Evolutionary conservation across 2,113 vertebrate species (phyloP), one percentile per base, ranked within the genome.

Genomic region (Macroglossus sobrinus): DNA sequence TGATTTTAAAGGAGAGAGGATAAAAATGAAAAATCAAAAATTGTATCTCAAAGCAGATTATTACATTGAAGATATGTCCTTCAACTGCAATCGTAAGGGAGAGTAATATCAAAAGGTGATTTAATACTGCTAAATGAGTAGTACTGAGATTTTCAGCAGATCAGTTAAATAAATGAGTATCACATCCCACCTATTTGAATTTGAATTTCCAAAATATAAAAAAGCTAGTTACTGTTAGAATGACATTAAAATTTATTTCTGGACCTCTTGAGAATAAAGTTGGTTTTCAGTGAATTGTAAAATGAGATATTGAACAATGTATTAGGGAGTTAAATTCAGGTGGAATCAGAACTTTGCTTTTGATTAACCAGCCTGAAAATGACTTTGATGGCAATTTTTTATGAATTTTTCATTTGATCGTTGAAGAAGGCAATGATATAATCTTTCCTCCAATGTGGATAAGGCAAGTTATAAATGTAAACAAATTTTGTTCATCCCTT

Each of bases 291-390:
- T 85, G 72, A 85, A 28, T 35, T 59, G 2, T 71, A 57, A 69
- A 40, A 4, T 53, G 19, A 92, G 6, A 78, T 53, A 84, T 9
- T 88, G 75, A 87, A 53, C 43, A 74, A 87, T 68, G 30, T 91
- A 35, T 71, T 76, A 94, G 3, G 55, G 69, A 33, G 4, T 84
- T 91, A 79, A 72, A 87, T 74, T 61, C 35, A 93, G 14, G 22
- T 35, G 79, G 13, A 89, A 72, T 80, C 30, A 87, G 47, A 84
- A 22, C 24, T 66, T 96, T 13, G 38, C 7, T 53, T 97, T 53
- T 91, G 74, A 90, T 87, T 84, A 87, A 76, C 9, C 35, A 74
- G 8, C 16, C 47, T 93, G 74, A 68, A 95, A 80, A 86, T 68
- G 28, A 85, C 30, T 85, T 24, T 15, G 21, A 63, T 45, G 30